Percentiles rank a stretch among this genome's conserved stretches.
These are phyloP conservation scores for Leucopsar rothschildi DNA, from an alignment of 2,113 vertebrate genomes.

Conservation along the genomic window DNA sequence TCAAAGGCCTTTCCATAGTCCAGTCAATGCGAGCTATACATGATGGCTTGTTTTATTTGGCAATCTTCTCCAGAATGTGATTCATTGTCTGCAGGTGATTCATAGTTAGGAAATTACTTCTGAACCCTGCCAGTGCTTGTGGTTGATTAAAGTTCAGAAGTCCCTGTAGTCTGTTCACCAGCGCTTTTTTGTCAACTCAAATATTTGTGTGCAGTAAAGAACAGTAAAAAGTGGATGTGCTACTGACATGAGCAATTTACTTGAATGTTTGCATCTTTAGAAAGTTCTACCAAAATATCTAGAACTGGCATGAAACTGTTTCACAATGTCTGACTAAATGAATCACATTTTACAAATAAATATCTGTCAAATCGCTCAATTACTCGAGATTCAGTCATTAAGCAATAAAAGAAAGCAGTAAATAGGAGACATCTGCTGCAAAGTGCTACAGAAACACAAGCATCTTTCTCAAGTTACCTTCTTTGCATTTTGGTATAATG, in stretches of 20 bases:
- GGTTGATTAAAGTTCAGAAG: conserved; percentile 80
- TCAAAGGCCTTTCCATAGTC: conserved; percentile 72
- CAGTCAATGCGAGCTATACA: conserved; percentile 69
- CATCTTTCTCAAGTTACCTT: conserved; percentile 80
- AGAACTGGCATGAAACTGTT: conserved; percentile 74
- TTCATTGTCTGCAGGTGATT: conserved; percentile 83
- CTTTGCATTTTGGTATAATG: conserved; percentile 75
- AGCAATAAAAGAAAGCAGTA: conserved; percentile 82
- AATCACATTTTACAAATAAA: conserved; percentile 85
- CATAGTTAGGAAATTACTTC: conserved; percentile 82
- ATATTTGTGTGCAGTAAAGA: conserved; percentile 74
- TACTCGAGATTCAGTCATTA: conserved; percentile 80
- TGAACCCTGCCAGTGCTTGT: conserved; percentile 78
- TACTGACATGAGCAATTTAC: conserved; percentile 74
- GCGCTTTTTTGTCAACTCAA: conserved; percentile 73
- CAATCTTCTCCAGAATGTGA: conserved; percentile 74
- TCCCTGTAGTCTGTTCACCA: conserved; percentile 74
- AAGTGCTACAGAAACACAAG: conserved; percentile 79
- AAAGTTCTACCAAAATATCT: conserved; percentile 66
- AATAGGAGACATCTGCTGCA: conserved; percentile 83
- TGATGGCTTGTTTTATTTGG: conserved; percentile 81
- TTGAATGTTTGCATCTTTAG: conserved; percentile 77
- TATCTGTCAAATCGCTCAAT: conserved; percentile 82
- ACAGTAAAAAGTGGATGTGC: conserved; percentile 73
- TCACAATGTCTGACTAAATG: conserved; percentile 77